A percentile compares a stretch with the other conserved stretches of the same genome.
Conservation (phyloP, 2,888 invertebrate species). For the Mellilla xanthometata region DNA sequence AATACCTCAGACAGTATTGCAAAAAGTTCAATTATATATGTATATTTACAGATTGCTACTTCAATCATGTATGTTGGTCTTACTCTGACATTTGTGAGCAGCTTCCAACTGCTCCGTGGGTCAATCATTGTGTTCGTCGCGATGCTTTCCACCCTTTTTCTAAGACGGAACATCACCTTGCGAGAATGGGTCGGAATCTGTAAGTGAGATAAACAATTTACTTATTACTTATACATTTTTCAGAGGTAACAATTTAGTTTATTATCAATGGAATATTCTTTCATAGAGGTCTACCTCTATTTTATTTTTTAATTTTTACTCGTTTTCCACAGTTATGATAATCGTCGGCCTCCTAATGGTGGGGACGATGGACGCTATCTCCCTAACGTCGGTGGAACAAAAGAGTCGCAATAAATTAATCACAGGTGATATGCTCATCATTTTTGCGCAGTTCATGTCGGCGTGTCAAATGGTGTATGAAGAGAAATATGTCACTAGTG, state of each 20-base stretch:
- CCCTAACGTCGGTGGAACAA: slow-evolving; percentile 59
- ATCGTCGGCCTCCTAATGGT: slow-evolving; percentile 88
- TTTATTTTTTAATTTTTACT: too few relatives aligned
- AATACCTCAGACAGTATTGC: too few relatives aligned
- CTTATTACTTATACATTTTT: too few relatives aligned
- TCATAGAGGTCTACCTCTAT: too few relatives aligned
- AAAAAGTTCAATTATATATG: too few relatives aligned
- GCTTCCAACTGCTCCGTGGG: slow-evolving; percentile 98
- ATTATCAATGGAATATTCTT: too few relatives aligned
- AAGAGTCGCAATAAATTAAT: slow-evolving; percentile 88
- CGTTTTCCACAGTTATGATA: slow-evolving; percentile 72
- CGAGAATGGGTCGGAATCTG: slow-evolving; percentile 91
- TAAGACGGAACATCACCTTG: slow-evolving; percentile 84
- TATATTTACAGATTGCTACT: slow-evolving; percentile 84
- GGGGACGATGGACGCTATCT: slow-evolving; percentile 87
- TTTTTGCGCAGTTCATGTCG: slow-evolving; percentile 90
- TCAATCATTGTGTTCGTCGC: slow-evolving; percentile 95
- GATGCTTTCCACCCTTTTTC: slow-evolving; percentile 91
- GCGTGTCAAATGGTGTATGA: slow-evolving; percentile 97
- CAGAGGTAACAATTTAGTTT: too few relatives aligned
- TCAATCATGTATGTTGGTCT: slow-evolving; percentile 96
- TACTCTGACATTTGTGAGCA: slow-evolving; percentile 95
- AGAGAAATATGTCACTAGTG: slow-evolving; percentile 92
- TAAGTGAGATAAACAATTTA: slow-evolving; percentile 33
- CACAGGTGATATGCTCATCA: slow-evolving; percentile 90